Evolutionary conservation across 2,888 invertebrate species (phyloP).

Genomic region (Drosophila paramelanica): DNA sequence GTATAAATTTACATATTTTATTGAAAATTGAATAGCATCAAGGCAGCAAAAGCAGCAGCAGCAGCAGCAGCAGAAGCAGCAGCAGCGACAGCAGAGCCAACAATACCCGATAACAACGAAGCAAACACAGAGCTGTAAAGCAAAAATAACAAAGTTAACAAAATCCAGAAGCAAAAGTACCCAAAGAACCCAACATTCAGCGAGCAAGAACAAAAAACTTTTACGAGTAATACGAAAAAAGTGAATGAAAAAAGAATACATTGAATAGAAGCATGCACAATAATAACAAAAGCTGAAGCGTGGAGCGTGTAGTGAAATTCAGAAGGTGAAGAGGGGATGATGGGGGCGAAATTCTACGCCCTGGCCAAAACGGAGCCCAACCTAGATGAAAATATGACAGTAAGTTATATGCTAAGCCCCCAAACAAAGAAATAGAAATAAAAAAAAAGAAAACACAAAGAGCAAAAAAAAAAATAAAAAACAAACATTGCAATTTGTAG

Average conservation of each 20-base stretch:
- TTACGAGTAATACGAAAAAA: constrained; percentile 58
- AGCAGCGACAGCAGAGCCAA: constrained; percentile 22
- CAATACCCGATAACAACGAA: constrained; percentile 15
- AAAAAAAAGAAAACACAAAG: constrained; percentile 9
- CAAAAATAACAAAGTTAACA: constrained; percentile 76
- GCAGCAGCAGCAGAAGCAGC: constrained; percentile 26
- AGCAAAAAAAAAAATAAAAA: constrained; percentile 11
- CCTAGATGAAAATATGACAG: constrained; percentile 78
- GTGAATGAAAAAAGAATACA: constrained; percentile 53
- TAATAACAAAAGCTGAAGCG: constrained; percentile 68
- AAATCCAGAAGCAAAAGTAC: constrained; percentile 74
- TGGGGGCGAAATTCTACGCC: background rate
- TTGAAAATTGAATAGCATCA: constrained; percentile 78
- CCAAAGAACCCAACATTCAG: constrained; percentile 43
- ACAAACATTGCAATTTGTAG: constrained; percentile 65
- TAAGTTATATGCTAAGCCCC: constrained; percentile 72
- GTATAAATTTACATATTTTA: constrained; percentile 80
- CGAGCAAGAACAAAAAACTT: constrained; percentile 57
- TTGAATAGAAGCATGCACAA: constrained; percentile 67
- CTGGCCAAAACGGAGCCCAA: constrained; percentile 6
- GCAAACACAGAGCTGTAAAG: constrained; percentile 34
- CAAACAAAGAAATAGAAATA: constrained; percentile 32
- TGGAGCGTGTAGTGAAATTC: constrained; percentile 19
- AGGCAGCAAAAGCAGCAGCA: constrained; percentile 29
- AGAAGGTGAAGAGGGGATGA: background rate